Conservation (phyloP, 2,888 invertebrate species). For the Drosophila atroscutellata region DNA sequence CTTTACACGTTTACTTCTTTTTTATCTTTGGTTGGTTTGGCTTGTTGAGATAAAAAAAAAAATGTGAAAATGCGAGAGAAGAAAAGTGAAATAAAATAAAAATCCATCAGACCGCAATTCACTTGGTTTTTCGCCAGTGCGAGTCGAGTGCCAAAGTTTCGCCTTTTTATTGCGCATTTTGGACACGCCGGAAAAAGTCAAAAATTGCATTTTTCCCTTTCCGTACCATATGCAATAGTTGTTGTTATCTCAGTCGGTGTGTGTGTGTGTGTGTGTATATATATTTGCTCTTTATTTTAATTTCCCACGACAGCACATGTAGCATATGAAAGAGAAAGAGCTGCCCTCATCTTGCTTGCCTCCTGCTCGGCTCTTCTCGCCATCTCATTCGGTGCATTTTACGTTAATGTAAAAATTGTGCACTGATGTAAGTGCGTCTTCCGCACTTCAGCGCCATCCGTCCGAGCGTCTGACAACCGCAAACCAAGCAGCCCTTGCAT, state of each 20-base stretch:
- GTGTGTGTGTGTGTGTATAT: constrained; percentile 17
- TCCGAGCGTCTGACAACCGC: constrained; percentile 34
- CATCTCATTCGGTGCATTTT: constrained; percentile 51
- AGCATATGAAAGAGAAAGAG: constrained; percentile 34
- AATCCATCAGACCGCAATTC: constrained; percentile 68
- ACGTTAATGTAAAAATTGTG: constrained; percentile 78
- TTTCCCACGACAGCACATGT: constrained; percentile 70
- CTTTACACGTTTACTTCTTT: constrained; percentile 35
- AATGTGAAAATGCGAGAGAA: constrained; percentile 8
- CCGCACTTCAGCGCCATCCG: constrained; percentile 61
- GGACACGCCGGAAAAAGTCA: constrained; percentile 64
- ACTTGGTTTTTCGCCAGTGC: constrained; percentile 43
- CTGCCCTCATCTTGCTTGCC: constrained; percentile 7
- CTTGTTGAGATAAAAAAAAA: constrained; percentile 21
- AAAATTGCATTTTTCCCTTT: constrained; percentile 59
- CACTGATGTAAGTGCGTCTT: constrained; percentile 79
- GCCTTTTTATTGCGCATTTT: constrained; percentile 55
- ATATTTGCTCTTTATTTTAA: constrained; percentile 69
- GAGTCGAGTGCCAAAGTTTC: constrained; percentile 40
- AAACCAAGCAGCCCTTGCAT: constrained; percentile 45
- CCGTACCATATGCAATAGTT: constrained; percentile 45
- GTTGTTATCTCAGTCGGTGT: constrained; percentile 34
- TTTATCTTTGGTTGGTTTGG: constrained; percentile 7
- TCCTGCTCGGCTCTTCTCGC: neutral
- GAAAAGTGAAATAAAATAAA: constrained; percentile 32